Base-by-base conservation (phyloP, 2,113 vertebrate genomes). In the Oryzias melastigma region DNA sequence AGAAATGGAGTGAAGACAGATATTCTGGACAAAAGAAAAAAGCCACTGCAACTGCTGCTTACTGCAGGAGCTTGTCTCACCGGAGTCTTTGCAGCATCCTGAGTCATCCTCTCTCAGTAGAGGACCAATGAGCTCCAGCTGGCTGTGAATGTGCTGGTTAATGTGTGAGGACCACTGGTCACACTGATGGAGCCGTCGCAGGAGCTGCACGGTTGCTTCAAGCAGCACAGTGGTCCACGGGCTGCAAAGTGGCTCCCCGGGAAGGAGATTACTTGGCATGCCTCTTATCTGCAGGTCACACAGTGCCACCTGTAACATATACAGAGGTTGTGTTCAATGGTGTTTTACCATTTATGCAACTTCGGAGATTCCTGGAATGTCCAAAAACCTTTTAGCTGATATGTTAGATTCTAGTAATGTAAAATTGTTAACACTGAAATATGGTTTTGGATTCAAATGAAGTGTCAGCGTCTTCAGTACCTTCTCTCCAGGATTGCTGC, bases 401-500 rank as follows among this genome's bases (percentile, higher is more conserved):
- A 35, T 8, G 6, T 35, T 12, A 3, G 35, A 35, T 35, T 35
- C 35, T 35, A 35, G 35, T 35, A 35, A 35, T 35, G 35, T 35
- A 1, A 35, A 13, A 35, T 13, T 8, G 10, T 12, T 35, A 12
- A 10, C 10, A 3, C 12, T 35, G 35, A 35, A 35, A 35, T 2
- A 35, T 10, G 1, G 2, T 35, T 35, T 35, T 35, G 35, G 10
- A 35, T 35, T 35, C 35, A 35, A 35, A 35, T 35, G 2, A 35
- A 12, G 35, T 35, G 10, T 8, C 8, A 35, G 8, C 3, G 22
- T 14, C 54, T 58, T 0, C 13, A 18, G 16, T 70, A 92, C 92
- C 89, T 93, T 93, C 62, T 93, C 92, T 74, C 92, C 92, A 66
- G 92, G 92, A 73, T 93, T 93, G 68, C 92, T 93, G 87, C 92